Percentiles rank a stretch among this genome's conserved stretches.
phyloP scores from a whole-genome alignment of 2,888 invertebrate species.

The Drosophila incognita region DNA sequence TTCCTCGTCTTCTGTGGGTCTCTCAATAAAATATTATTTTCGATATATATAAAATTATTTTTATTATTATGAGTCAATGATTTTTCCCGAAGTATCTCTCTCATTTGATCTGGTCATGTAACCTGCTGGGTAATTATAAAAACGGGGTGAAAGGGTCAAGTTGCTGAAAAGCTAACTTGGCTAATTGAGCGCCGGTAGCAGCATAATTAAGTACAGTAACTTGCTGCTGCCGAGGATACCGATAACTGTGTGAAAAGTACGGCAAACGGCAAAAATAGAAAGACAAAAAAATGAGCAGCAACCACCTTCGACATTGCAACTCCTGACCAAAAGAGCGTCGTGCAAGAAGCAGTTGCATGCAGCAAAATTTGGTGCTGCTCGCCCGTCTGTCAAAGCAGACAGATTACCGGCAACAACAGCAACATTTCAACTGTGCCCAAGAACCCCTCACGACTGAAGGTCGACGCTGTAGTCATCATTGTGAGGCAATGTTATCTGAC shows the following conservation, averaged over 20 bases:
- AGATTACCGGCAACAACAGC: constrained; percentile 35
- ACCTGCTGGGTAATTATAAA: constrained; percentile 1
- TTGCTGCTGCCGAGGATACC: constrained; percentile 21
- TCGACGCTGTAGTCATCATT: constrained; percentile 43
- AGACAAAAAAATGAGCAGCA: constrained; percentile 7
- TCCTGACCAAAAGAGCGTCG: constrained; percentile 42
- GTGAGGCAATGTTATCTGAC: constrained; percentile 50
- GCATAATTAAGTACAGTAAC: constrained; percentile 67
- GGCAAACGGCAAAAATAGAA: constrained; percentile 24
- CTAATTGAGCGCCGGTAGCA: constrained; percentile 44
- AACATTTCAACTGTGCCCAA: neutral
- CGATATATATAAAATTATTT: neutral
- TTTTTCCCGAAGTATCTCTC: neutral
- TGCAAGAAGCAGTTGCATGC: constrained; percentile 42
- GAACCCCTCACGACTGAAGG: constrained; percentile 65
- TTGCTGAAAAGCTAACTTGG: constrained; percentile 22
- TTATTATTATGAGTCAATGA: too few relatives aligned
- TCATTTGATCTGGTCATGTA: neutral
- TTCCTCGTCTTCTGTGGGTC: constrained; percentile 2
- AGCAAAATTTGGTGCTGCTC: constrained; percentile 13
- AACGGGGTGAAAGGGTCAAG: constrained; percentile 4
- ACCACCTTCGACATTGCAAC: constrained; percentile 28
- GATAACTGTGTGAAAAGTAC: constrained; percentile 42
- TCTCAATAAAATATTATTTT: neutral
- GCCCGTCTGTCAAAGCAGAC: constrained; percentile 73